Evolutionary conservation across 2,888 invertebrate species (phyloP).

Genomic region (Ichneumoninae sp.): DNA sequence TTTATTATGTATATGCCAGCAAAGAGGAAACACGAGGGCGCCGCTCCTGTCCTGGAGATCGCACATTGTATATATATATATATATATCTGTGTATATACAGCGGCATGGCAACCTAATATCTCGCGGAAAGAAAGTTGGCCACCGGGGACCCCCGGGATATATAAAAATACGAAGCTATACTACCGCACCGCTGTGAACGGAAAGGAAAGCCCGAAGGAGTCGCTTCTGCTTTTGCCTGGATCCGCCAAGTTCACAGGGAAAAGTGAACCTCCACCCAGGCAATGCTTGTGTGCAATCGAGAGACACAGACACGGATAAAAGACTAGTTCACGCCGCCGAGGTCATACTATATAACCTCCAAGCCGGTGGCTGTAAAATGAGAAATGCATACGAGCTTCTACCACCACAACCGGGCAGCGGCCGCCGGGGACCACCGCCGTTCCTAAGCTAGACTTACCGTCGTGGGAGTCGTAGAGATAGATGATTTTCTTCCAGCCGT

Average conservation of each 20-base stretch:
- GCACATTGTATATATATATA: conserved; percentile 8
- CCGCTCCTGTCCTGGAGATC: neutral
- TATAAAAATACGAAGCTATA: conserved; percentile 73
- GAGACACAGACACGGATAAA: conserved; percentile 2
- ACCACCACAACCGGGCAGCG: neutral
- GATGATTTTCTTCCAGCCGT: conserved; percentile 95
- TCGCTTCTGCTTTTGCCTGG: conserved; percentile 33
- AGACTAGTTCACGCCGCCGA: conserved; percentile 69
- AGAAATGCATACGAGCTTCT: conserved; percentile 76
- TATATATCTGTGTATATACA: conserved; percentile 9
- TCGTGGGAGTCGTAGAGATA: conserved; percentile 96
- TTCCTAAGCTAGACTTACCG: conserved; percentile 87
- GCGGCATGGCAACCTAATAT: conserved; percentile 68
- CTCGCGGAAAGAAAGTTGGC: conserved; percentile 70
- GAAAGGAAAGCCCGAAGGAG: conserved; percentile 81
- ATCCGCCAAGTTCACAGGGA: conserved; percentile 75
- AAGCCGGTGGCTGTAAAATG: conserved; percentile 74
- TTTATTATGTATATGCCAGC: conserved; percentile 42
- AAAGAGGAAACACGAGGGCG: conserved; percentile 3
- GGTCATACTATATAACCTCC: conserved; percentile 52
- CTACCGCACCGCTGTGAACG: conserved; percentile 76
- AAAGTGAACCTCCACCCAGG: conserved; percentile 15
- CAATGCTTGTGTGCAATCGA: conserved; percentile 3
- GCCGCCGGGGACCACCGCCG: conserved; percentile 28
- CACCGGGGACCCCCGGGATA: conserved; percentile 71